A percentile compares a stretch with the other conserved stretches of the same genome.
Evolutionary conservation across 1,140 invertebrate species (phyloP).

Genomic region (Orchesella cincta): DNA sequence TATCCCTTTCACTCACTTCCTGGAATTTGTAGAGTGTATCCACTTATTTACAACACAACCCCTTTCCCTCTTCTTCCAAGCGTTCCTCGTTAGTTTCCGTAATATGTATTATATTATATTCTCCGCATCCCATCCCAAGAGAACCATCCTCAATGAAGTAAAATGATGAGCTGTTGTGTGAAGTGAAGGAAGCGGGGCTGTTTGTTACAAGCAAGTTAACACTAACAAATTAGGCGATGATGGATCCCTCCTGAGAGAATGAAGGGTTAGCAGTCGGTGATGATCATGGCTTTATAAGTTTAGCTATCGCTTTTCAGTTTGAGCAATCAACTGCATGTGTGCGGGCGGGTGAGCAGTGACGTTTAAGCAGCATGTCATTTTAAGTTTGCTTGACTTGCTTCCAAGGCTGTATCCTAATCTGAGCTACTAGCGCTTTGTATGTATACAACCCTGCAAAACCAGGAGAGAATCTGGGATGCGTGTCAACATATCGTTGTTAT

Average conservation of each 20-base stretch:
- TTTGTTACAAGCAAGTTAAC: constrained; percentile 18
- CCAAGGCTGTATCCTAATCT: too few relatives aligned
- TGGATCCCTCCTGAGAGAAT: constrained; percentile 19
- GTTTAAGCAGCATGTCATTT: constrained; percentile 28
- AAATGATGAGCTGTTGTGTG: neutral
- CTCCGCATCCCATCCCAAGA: neutral
- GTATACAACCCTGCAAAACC: too few relatives aligned
- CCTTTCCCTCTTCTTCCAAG: too few relatives aligned
- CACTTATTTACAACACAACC: too few relatives aligned
- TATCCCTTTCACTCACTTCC: neutral
- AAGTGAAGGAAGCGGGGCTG: neutral
- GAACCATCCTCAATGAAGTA: neutral
- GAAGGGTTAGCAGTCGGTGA: constrained; percentile 18
- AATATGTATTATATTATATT: neutral
- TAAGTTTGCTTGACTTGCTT: neutral
- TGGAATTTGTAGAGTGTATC: constrained; percentile 1
- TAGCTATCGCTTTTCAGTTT: constrained; percentile 21
- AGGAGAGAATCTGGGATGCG: too few relatives aligned
- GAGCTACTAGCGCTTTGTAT: too few relatives aligned
- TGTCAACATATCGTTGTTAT: too few relatives aligned
- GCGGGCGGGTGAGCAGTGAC: constrained; percentile 26
- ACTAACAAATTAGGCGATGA: constrained; percentile 30
- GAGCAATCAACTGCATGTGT: constrained; percentile 18
- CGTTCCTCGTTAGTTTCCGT: neutral
- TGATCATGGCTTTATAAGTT: neutral